Base-by-base conservation (phyloP, 2,888 invertebrate species). In the Torymus aiolomorphi region DNA sequence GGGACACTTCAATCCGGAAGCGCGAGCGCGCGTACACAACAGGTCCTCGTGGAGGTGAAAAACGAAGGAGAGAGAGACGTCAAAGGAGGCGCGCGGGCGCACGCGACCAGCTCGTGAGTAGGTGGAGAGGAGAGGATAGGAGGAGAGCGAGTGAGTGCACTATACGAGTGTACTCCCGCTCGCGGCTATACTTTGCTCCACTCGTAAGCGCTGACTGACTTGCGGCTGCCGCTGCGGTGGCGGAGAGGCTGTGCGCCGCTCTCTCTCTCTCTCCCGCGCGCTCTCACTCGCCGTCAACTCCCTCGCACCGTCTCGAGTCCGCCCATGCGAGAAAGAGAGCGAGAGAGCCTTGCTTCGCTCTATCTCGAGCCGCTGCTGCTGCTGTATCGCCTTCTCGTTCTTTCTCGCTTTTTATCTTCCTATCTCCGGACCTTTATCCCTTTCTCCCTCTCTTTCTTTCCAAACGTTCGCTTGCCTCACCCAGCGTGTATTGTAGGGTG, bases 231-330 rank as follows among this genome's bases (percentile, higher is more conserved):
- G 42, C 42, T 42, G 42, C 8, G 42, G 42, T 42, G 42, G 42
- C 42, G 42, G 42, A 42, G 42, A 42, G 31, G 18, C 52, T 24
- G 59, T 51, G 4, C 5, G 49, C 63, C 57, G 24, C 13, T 31
- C 24, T 59, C n/a, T 52, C 31, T 83, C 71, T 31, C 31, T 31
- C 31, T 42, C 8, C 8, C 42, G 5, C 8, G 5, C 8, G 20
- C 42, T 42, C 42, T 42, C 42, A 8, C 42, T 42, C 71, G 83
- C 81, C 83, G 83, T 80, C 80, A 84, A 82, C 84, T 84, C 85
- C 83, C 84, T 85, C 85, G 83, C 81, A 83, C 80, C 65, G 75
- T 54, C 72, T 67, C 59, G 66, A 78, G 71, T 70, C 70, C 77
- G 72, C 77, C 77, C 66, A 72, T 78, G 18, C 54, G 42, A 42